Percentiles rank a stretch among this genome's conserved stretches.
phyloP scores from a whole-genome alignment of 2,797 vertebrate genomes.

The Nasua narica region DNA sequence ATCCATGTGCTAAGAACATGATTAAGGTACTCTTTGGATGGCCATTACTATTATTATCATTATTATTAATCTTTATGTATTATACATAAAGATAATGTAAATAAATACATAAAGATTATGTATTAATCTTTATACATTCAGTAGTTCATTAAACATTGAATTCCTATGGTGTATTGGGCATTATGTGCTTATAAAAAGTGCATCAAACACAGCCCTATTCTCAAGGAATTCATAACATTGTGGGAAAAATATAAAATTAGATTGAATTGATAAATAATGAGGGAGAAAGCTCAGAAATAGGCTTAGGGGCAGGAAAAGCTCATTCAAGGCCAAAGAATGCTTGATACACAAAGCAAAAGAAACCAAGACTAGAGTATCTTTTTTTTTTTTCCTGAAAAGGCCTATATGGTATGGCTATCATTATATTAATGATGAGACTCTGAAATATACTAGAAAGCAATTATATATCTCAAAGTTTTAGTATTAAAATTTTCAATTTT shows the following conservation, averaged over 20 bases:
- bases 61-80: not conserved
- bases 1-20: not conserved
- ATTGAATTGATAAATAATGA: constrained; percentile 3
- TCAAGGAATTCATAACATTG: not conserved
- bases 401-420: not conserved
- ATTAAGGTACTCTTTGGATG: not conserved
- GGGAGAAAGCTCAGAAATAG: not conserved
- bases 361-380: not conserved
- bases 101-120: no score
- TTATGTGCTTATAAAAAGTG: constrained; percentile 4
- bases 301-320: not conserved
- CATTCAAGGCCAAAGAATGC: not conserved
- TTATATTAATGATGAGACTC: not conserved
- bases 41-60: not conserved
- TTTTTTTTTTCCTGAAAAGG: not conserved
- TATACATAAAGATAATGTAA: no score
- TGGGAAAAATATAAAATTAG: constrained; percentile 22
- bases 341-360: not conserved
- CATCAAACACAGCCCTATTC: not conserved
- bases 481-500: not conserved
- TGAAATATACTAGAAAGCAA: not conserved
- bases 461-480: not conserved
- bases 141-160: not conserved
- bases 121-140: not conserved
- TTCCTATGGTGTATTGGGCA: not conserved